phyloP scores from a whole-genome alignment of 2,797 vertebrate genomes.

The Phaenicophaeus curvirostris region DNA sequence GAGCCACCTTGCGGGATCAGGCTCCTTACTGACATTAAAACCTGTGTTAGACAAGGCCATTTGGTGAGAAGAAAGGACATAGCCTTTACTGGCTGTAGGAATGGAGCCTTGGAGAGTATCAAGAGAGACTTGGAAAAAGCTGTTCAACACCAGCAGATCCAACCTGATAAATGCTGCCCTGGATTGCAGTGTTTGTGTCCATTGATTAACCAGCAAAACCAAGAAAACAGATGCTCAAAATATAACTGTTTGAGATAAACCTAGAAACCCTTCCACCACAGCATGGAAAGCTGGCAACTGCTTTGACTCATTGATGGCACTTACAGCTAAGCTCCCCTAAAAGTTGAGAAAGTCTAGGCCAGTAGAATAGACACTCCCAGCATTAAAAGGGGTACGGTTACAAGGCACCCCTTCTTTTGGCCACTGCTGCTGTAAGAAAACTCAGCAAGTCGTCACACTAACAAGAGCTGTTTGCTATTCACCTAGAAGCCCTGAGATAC shows the following conservation, averaged over 20 bases:
- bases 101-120: not conserved
- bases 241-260: not conserved
- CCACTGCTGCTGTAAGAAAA: not conserved
- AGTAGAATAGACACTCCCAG: not conserved
- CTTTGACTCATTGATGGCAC: not conserved
- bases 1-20: not conserved
- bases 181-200: not conserved
- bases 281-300: not conserved
- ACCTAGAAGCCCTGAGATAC: not conserved
- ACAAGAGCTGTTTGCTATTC: not conserved
- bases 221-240: not conserved
- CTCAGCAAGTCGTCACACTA: not conserved
- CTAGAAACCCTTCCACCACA: not conserved
- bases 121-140: not conserved
- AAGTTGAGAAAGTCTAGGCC: not conserved
- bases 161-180: conserved; percentile 45
- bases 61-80: not conserved
- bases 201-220: conserved; percentile 20
- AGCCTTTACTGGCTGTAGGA: no score
- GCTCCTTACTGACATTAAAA: not conserved
- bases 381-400: not conserved
- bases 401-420: not conserved
- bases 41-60: not conserved
- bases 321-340: not conserved
- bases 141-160: not conserved